Percentiles rank a stretch among this genome's conserved stretches.
Evolutionary conservation across 2,888 invertebrate genomes (phyloP).

Genomic region (Spilarctia lutea): DNA sequence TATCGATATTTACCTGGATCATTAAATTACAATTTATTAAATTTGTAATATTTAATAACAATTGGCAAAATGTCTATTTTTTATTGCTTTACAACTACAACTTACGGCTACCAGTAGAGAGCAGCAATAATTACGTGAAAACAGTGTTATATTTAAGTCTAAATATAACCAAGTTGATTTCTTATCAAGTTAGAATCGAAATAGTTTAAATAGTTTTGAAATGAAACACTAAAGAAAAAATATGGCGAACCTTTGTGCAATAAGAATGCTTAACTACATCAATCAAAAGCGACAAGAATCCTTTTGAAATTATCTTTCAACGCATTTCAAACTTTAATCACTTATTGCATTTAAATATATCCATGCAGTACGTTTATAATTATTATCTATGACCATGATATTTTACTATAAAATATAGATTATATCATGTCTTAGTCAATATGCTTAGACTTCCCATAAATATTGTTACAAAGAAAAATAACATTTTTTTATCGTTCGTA

Average conservation of each 20-base stretch:
- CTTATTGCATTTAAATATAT: not conserved
- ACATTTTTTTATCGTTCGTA: too few species aligned
- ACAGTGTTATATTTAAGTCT: too few species aligned
- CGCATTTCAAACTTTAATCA: not conserved
- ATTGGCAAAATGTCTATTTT: not conserved
- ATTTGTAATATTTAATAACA: not conserved
- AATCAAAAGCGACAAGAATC: not conserved
- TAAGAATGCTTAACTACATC: too few species aligned
- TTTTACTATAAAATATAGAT: not conserved
- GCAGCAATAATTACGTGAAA: not conserved
- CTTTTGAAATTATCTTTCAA: not conserved
- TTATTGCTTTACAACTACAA: not conserved
- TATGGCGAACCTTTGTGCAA: too few species aligned
- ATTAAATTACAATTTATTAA: not conserved
- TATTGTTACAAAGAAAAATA: too few species aligned
- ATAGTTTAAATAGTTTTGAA: too few species aligned
- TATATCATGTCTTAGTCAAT: not conserved
- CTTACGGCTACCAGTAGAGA: not conserved
- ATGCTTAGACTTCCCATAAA: too few species aligned
- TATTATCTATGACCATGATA: not conserved
- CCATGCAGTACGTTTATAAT: not conserved
- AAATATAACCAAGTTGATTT: too few species aligned
- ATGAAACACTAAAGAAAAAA: not conserved
- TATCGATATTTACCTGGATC: slow-evolving; percentile 2
- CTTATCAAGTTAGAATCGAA: not conserved